Conservation (phyloP, 2,113 vertebrate genomes). For the Calonectris borealis region DNA sequence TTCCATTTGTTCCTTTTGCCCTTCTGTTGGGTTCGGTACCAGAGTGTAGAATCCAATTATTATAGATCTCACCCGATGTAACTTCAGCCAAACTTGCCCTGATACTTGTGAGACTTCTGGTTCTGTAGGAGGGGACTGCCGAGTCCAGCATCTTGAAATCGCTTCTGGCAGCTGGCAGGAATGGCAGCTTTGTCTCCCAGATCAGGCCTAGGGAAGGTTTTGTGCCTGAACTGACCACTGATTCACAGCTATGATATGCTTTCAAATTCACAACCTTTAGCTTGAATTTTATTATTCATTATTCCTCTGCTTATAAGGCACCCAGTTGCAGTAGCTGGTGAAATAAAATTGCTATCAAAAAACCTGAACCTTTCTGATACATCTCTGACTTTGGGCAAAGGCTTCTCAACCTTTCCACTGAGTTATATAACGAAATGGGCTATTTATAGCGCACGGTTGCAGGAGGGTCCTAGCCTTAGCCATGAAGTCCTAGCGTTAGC, state of each 20-base stretch:
- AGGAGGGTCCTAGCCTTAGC: not conserved
- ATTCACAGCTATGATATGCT: not conserved
- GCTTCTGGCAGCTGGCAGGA: not conserved
- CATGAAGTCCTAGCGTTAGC: not conserved
- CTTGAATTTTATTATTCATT: not conserved
- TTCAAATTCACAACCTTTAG: not conserved
- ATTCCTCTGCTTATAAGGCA: not conserved
- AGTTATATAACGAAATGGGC: not conserved
- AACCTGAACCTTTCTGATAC: not conserved
- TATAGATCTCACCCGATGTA: not conserved
- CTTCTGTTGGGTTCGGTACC: not conserved
- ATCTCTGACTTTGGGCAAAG: not conserved
- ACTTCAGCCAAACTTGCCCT: not conserved
- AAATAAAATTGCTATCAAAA: not conserved
- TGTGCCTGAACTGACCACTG: not conserved
- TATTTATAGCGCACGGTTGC: conserved; percentile 1
- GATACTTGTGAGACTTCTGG: not conserved
- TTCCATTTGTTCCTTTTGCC: not conserved
- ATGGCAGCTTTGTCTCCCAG: not conserved
- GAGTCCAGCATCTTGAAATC: not conserved
- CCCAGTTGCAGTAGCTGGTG: not conserved
- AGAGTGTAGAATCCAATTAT: not conserved
- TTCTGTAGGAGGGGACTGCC: not conserved
- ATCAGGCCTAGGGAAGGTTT: not conserved
- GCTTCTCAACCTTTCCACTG: not conserved